Evolutionary conservation across 92 coral and sea anemone species (phyloP), one percentile per base, ranked within the genome.

Genomic region (Epizoanthus ramosus): DNA sequence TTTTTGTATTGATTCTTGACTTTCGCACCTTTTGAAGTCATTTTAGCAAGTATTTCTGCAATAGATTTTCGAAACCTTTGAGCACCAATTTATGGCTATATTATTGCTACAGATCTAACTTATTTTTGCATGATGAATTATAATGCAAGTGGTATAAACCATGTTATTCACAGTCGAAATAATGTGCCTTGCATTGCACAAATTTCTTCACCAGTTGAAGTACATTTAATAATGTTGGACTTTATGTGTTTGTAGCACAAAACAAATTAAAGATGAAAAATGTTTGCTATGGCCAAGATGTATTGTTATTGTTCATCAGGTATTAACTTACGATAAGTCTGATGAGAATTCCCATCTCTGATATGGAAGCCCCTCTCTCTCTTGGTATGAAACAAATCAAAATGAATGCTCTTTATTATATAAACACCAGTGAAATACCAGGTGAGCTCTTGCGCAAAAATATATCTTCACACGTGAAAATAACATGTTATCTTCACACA

Each of bases 31-130:
- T 65, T 67, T 33, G 47, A 67, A 67, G 71, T 67, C 19, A 31
- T 74, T 57, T 65, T 58, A 57, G 68, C 45, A 59, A 25, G 61
- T 31, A 67, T 31, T 75, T 59, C 81, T 58, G 21, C 68, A 33
- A 75, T 33, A 58, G 61, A 37, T 37, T 18, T 2, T 19, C 7
- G 59, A 74, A 75, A 35, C 68, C 6, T 35, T 76, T 57, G 56
- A 53, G 79, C 64, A 57, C 24, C 4, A 53, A 56, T 54, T 57
- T 59, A 59, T n/a, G 16, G 69, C 35, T 76, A 58, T 59, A 65
- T 75, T 60, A 60, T 58, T 60, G 69, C 81, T 59, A 60, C 56
- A 59, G 61, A 60, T 35, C 59, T 76, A 76, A 76, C 68, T 76
- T 75, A 75, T 75, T 75, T 75, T 75, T 75, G 24, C 68, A 16